Base-by-base conservation (phyloP, 1,140 invertebrate species). In the Drosophila nigromelanica region DNA sequence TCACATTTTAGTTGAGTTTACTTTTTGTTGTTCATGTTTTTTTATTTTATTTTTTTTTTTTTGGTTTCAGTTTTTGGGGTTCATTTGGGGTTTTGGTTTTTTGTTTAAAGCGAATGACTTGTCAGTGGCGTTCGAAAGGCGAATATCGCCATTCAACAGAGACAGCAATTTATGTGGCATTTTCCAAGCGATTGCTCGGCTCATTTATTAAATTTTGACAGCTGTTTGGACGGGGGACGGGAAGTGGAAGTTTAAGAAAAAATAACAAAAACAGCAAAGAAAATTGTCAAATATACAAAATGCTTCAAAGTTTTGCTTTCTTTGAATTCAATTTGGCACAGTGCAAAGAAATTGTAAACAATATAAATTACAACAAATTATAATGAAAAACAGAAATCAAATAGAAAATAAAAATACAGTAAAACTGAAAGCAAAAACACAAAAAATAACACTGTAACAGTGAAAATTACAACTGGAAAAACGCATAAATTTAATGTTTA, bases 81-180 rank as follows among this genome's bases (percentile, higher is more conserved):
- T 73, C 33, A 39, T 30, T 62, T 76, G 66, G 50, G 55, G 58
- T 67, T 59, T 48, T 47, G 35, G 35, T 40, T 61, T 62, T 61
- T 66, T 73, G 37, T 51, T 64, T 72, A 75, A 71, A 78, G 61
- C 74, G 76, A 83, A 82, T 82, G 80, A 83, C 80, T 82, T 78
- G 79, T 77, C 78, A 67, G 73, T 21, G 56, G 52, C 63, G 45
- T 50, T 67, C 33, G 47, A 58, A 63, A 73, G 71, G 72, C 63
- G 54, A 62, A 69, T 75, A 54, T 83, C 54, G 70, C 59, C 50
- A 83, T 76, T 76, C 80, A 63, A 43, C 77, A 68, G 78, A 72
- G 63, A 69, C 80, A 77, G 64, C 66, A 80, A 86, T 86, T 81
- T 79, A 86, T 86, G 66, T 86, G 83, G 78, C 83, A 87, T 86